Conservation (phyloP, 2,888 invertebrate species). For the Folsomia manolachei region DNA sequence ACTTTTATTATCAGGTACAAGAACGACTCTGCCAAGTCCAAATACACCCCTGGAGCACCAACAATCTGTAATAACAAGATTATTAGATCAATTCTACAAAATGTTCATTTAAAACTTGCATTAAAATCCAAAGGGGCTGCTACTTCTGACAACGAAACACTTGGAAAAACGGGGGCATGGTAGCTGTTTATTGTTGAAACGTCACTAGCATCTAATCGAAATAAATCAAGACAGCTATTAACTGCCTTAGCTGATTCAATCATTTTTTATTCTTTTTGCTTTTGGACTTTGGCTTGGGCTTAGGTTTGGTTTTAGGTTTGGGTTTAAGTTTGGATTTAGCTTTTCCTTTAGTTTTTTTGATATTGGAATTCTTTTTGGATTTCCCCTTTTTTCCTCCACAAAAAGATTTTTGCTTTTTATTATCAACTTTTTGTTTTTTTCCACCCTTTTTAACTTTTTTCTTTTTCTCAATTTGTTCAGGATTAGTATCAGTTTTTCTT, state of each 20-base stretch:
- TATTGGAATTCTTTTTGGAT: no score
- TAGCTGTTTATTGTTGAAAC: not conserved
- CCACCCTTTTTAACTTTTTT: not conserved
- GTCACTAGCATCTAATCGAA: not conserved
- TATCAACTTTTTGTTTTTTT: not conserved
- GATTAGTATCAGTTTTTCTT: no score
- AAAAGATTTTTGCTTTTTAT: not conserved
- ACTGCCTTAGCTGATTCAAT: not conserved
- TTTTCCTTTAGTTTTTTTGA: not conserved
- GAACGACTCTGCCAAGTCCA: not conserved
- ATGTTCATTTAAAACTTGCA: not conserved
- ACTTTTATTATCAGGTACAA: not conserved
- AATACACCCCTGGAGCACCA: not conserved
- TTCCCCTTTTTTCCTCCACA: not conserved
- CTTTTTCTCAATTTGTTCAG: not conserved
- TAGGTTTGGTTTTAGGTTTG: not conserved
- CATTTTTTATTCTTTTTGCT: constrained; percentile 2
- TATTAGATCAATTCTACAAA: not conserved
- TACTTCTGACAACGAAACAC: not conserved
- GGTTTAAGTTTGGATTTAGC: not conserved
- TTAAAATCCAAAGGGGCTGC: constrained; percentile 2
- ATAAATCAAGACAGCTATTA: not conserved
- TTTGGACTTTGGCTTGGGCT: not conserved
- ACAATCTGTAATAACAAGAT: not conserved
- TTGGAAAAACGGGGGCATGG: not conserved